Evolutionary conservation across 2,113 vertebrate genomes (phyloP), one percentile per base, ranked within the genome.

Genomic region (Willisornis vidua): DNA sequence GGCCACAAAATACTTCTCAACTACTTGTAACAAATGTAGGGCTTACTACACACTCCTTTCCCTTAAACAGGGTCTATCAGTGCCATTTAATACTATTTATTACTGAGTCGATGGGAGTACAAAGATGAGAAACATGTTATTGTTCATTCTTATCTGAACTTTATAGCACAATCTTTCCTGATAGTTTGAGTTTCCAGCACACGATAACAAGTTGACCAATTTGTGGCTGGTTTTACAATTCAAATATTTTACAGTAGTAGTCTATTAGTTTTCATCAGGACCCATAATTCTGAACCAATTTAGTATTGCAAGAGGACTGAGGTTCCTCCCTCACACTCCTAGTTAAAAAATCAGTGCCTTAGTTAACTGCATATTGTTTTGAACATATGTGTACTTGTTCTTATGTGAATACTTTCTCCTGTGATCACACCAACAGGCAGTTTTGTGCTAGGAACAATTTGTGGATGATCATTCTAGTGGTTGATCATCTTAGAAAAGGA

Each of bases 321-420:
- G 11, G 8, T 52, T 86, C 41, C 54, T 48, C 66, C 29, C n/a
- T 91, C 3, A 1, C 14, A 61, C 8, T 13, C 0, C 0, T 18
- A 48, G 33, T 46, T 43, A 14, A 76, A 91, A 88, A 76, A 57
- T 19, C 18, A 20, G 45, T 70, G 39, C 25, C 35, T 68, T 65
- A 43, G 16, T 65, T 78, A 74, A 13, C 14, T n/a, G 4, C 6
- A 28, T 54, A 26, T 39, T 52, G 51, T 59, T 78, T 71, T 59
- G n/a, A 37, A 48, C 16, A 87, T 73, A 57, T 0, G 0, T n/a
- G 5, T 35, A 23, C 7, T 46, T 89, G 15, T 80, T 84, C 45
- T 68, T 24, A 33, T 23, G 29, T 70, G 55, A 61, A 65, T 55
- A 4, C 43, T 91, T 72, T 41, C 31, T 24, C 46, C 43, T 54